These are phyloP conservation scores for Bovichtus variegatus DNA, from an alignment of 2,797 vertebrate genomes.

Conservation along the genomic window DNA sequence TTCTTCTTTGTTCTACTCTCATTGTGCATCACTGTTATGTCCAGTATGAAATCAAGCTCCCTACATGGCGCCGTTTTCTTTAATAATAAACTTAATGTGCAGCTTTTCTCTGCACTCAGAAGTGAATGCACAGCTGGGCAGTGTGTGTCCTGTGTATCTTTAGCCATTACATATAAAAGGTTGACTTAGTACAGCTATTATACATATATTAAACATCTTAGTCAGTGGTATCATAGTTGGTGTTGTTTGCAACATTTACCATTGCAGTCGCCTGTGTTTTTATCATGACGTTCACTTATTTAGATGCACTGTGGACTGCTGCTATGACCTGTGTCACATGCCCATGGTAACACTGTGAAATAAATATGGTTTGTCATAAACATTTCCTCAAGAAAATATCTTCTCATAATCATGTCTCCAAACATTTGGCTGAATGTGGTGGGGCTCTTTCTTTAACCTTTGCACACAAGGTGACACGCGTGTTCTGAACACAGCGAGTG, in stretches of 20 bases:
- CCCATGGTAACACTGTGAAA: background rate
- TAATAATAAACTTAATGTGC: background rate
- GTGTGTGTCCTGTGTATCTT: background rate
- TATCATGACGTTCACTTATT: too few species aligned
- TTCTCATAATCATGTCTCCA: background rate
- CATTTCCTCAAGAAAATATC: background rate
- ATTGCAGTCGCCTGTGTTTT: too few species aligned
- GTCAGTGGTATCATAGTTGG: background rate
- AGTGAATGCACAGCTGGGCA: background rate
- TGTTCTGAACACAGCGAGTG: background rate
- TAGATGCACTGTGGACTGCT: too few species aligned
- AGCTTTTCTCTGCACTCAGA: background rate
- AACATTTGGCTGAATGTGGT: background rate
- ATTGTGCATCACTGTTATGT: background rate
- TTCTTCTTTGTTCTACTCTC: too few species aligned
- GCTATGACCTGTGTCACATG: too few species aligned
- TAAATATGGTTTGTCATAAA: background rate
- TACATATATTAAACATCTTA: background rate
- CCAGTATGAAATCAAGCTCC: background rate
- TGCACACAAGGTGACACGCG: background rate
- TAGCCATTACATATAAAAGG: background rate
- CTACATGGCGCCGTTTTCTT: background rate
- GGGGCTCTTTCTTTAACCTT: background rate
- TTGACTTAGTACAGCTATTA: background rate
- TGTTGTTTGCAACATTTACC: background rate